Evolutionary conservation across 2,888 invertebrate genomes (phyloP).

Genomic region (Poecilus cupreus): DNA sequence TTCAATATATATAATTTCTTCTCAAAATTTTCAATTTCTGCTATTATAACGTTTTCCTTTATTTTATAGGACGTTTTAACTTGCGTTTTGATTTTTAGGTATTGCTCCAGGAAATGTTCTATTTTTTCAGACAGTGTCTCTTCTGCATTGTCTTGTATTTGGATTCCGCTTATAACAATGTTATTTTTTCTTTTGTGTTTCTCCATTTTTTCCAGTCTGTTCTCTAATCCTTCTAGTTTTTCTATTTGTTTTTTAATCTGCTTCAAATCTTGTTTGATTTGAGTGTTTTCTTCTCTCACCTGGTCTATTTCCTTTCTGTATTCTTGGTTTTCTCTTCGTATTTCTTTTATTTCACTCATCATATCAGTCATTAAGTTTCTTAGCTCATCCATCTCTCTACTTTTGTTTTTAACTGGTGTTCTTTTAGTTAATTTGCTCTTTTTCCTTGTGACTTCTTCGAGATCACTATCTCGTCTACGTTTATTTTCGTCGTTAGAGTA

Average conservation of each 20-base stretch:
- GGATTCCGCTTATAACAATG: not conserved
- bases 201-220: not conserved
- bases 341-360: not conserved
- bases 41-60: not conserved
- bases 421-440: not conserved
- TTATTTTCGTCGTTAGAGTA: not conserved
- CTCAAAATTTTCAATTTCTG: not conserved
- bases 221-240: not conserved
- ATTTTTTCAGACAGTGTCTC: not conserved
- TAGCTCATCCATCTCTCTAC: not conserved
- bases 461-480: not conserved
- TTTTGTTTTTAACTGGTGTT: not conserved
- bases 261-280: not conserved
- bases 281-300: not conserved
- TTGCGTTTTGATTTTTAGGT: not conserved
- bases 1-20: not conserved
- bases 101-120: not conserved
- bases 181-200: constrained; percentile 7
- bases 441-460: not conserved
- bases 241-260: not conserved
- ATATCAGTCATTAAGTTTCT: not conserved
- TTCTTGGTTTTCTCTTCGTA: not conserved
- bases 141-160: not conserved
- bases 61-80: not conserved
- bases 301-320: not conserved